These are phyloP conservation scores for Phyllotreta cruciferae DNA, from an alignment of 2,888 invertebrate species.

Conservation along the genomic window DNA sequence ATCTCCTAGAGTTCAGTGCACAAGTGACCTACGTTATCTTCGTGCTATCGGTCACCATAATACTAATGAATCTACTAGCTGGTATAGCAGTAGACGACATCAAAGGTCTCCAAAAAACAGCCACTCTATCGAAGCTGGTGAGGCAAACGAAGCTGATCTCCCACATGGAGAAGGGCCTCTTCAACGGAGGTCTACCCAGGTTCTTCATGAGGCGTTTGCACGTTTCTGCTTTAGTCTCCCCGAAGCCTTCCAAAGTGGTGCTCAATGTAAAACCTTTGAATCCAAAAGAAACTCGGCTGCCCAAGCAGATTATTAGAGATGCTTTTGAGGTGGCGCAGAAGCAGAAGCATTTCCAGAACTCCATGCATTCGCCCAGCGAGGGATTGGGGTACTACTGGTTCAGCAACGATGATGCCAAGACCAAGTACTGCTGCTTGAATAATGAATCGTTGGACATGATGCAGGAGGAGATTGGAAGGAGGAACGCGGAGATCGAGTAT, in stretches of 20 bases:
- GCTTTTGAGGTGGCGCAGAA: conserved; percentile 83
- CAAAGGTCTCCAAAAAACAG: conserved; percentile 84
- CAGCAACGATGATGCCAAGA: conserved; percentile 23
- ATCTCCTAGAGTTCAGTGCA: conserved; percentile 79
- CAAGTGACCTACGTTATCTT: conserved; percentile 83
- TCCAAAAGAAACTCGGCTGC: conserved; percentile 81
- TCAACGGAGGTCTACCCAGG: conserved; percentile 79
- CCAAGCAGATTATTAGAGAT: conserved; percentile 78
- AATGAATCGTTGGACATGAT: conserved; percentile 64
- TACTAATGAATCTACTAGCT: conserved; percentile 84
- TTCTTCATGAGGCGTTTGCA: conserved; percentile 76
- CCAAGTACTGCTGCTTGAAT: conserved; percentile 25
- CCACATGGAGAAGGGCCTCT: conserved; percentile 82
- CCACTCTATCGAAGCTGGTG: conserved; percentile 82
- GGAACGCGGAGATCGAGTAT: conserved; percentile 70
- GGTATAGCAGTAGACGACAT: conserved; percentile 90
- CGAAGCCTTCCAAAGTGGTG: conserved; percentile 82
- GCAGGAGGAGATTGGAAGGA: conserved; percentile 71
- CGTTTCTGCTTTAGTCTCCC: conserved; percentile 80
- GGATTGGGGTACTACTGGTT: conserved; percentile 30
- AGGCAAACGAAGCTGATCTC: conserved; percentile 85
- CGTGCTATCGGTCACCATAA: conserved; percentile 82
- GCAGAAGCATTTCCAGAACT: conserved; percentile 65
- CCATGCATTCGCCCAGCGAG: conserved; percentile 19
- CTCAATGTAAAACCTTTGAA: conserved; percentile 83